Evolutionary conservation across 2,113 vertebrate genomes (phyloP), one percentile per base, ranked within the genome.

Genomic region (Apteryx mantelli): DNA sequence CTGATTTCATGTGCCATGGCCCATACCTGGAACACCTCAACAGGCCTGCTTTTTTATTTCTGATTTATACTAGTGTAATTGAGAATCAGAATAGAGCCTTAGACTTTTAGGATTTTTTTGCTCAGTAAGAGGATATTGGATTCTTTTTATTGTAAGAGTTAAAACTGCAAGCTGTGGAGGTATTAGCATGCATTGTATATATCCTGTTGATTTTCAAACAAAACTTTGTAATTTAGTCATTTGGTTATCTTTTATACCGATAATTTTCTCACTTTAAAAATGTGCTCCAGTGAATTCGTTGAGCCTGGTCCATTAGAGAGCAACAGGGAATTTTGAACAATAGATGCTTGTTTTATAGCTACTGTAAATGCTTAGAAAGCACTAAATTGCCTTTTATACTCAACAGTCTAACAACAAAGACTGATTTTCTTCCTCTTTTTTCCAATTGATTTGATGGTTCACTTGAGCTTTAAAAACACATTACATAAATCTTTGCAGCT

Each of bases 351-450:
- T 98, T 96, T 96, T 86, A 94, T 91, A 90, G 95, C 92, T 88
- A 89, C 89, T 91, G 94, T 94, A 93, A 97, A 95, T 83, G 94
- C 95, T 95, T 96, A 69, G 30, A 96, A 97, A 95, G 95, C 92
- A 83, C 91, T 96, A 87, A 96, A 97, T 95, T 97, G 93, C 93
- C 97, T 97, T 97, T 95, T 97, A 95, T 96, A 95, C 76, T 93
- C 93, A 97, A 95, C 84, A 95, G 85, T 91, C 91, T 94, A 93
- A 94, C 89, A 97, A 97, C 97, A 97, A 97, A 98, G 94, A 80
- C 87, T 78, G 61, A 90, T 91, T 96, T 96, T 86, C 94, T 85
- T 58, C 55, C 48, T n/a, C 86, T 96, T 81, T 92, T 73, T 87
- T 92, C 36, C 88, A 87, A n/a, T 34, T 95, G 97, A 95, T 96